These are phyloP conservation scores for Eupristina koningsbergeri DNA, from an alignment of 1,140 invertebrate genomes.

Conservation along the genomic window DNA sequence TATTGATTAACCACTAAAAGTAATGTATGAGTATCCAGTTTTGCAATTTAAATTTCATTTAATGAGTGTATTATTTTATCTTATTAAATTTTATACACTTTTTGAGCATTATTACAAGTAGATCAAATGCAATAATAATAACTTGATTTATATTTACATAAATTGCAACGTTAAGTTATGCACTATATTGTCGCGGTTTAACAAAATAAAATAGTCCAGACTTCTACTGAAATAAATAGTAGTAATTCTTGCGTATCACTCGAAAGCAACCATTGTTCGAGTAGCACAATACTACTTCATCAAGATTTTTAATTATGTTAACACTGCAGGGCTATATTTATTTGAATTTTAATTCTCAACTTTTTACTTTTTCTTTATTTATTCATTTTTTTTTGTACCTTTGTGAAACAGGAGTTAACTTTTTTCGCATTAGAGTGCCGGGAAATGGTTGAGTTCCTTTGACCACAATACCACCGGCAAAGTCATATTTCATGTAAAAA, in stretches of 20 bases:
- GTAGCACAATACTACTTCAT: constrained; percentile 22
- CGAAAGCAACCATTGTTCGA: constrained; percentile 1
- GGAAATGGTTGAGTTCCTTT: constrained; percentile 43
- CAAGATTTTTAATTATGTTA: constrained; percentile 46
- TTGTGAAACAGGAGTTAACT: background rate
- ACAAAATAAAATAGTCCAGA: background rate
- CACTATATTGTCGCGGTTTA: background rate
- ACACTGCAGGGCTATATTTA: constrained; percentile 37
- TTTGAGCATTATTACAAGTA: too few species aligned
- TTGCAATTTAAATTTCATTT: too few species aligned
- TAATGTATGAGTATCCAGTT: too few species aligned
- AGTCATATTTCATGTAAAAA: constrained; percentile 42
- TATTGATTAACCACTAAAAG: too few species aligned
- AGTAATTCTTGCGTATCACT: constrained; percentile 10
- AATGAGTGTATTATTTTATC: background rate
- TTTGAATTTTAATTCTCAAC: constrained; percentile 18
- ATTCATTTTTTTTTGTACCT: background rate
- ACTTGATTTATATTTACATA: background rate
- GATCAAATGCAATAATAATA: background rate
- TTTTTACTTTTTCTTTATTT: constrained; percentile 5
- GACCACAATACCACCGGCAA: constrained; percentile 37
- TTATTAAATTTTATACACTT: background rate
- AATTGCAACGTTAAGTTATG: background rate
- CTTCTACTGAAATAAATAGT: background rate
- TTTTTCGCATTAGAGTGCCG: constrained; percentile 25